phyloP scores from a whole-genome alignment of 1,140 invertebrate species.

The Lordiphosa stackelbergi region DNA sequence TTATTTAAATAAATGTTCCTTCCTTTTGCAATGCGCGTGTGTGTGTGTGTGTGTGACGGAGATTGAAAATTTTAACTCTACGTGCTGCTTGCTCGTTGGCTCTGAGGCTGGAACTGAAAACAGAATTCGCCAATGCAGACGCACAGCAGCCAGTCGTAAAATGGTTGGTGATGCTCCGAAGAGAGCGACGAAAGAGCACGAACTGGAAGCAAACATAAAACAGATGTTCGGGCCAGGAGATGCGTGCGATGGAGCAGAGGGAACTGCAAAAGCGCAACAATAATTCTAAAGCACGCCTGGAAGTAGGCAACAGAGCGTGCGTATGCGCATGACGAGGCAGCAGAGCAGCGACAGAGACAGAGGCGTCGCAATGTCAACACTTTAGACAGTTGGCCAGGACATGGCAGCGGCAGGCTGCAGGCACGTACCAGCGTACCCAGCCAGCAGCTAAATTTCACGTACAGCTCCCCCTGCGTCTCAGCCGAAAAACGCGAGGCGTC shows the following conservation, averaged over 20 bases:
- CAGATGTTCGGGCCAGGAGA: conserved; percentile 52
- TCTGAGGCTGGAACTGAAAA: conserved; percentile 69
- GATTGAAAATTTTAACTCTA: conserved; percentile 11
- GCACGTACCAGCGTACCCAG: conserved; percentile 32
- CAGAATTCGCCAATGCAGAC: conserved; percentile 8
- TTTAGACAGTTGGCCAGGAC: conserved; percentile 55
- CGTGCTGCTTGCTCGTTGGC: conserved; percentile 49
- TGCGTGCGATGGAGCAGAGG: conserved; percentile 8
- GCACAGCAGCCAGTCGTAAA: conserved; percentile 24
- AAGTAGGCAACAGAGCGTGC: conserved; percentile 60
- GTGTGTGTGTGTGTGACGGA: conserved; percentile 4
- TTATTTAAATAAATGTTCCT: conserved; percentile 1
- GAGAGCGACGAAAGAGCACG: conserved; percentile 6
- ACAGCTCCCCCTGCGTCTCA: conserved; percentile 4
- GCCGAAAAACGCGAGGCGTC: conserved; percentile 38
- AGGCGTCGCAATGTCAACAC: conserved; percentile 23
- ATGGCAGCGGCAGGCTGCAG: conserved; percentile 8
- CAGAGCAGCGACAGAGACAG: conserved; percentile 15
- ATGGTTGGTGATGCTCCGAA: conserved; percentile 17
- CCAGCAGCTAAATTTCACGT: conserved; percentile 43
- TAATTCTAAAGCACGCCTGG: conserved; percentile 50
- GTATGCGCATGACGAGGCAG: conserved; percentile 54
- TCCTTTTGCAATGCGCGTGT: conserved; percentile 4
- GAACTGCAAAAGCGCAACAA: conserved; percentile 67
- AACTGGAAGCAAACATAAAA: conserved; percentile 69